Evolutionary conservation across 2,797 vertebrate species (phyloP), one percentile per base, ranked within the genome.

Genomic region (Champsocephalus gunnari): DNA sequence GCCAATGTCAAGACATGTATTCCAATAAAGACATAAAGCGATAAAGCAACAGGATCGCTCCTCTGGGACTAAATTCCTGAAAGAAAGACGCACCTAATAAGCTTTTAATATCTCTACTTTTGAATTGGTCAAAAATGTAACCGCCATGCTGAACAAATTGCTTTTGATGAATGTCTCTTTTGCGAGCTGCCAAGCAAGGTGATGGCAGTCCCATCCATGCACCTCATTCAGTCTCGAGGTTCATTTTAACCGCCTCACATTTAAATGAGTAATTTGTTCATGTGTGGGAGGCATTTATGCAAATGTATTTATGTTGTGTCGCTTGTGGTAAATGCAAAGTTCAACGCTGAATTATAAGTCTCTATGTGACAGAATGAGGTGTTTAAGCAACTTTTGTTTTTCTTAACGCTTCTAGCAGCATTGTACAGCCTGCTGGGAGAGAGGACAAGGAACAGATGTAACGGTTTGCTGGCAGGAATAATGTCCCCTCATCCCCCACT

Each of bases 271-370:
- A 51, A 79, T 84, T 43, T 69, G 56, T 64, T 58, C 19, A 2
- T 71, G 66, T 48, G 75, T 79, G 64, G 74, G 77, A 66, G 59
- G 72, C 28, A n/a, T 86, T 83, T 80, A 83, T 87, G 75, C 68
- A 78, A 84, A 88, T 77, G 9, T 4, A 0, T 16, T 53, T 47
- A 24, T n/a, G 59, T 45, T 44, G 14, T 57, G 43, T 66, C 2
- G 9, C 38, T 49, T 54, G 9, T 56, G 71, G 17, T 79, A 60
- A 68, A 75, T 62, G 66, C 66, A 62, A 14, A 63, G 19, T 54
- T 67, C 12, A 57, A 41, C 56, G n/a, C 8, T 47, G 21, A 75
- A 62, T 66, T 10, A 19, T 65, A 70, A 72, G 28, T 47, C 49
- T 7, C 58, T 47, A 21, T 57, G 60, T 63, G 24, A 6, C 16